Conservation (phyloP, 2,888 invertebrate species). For the Amblyjoppa fuscipennis region DNA sequence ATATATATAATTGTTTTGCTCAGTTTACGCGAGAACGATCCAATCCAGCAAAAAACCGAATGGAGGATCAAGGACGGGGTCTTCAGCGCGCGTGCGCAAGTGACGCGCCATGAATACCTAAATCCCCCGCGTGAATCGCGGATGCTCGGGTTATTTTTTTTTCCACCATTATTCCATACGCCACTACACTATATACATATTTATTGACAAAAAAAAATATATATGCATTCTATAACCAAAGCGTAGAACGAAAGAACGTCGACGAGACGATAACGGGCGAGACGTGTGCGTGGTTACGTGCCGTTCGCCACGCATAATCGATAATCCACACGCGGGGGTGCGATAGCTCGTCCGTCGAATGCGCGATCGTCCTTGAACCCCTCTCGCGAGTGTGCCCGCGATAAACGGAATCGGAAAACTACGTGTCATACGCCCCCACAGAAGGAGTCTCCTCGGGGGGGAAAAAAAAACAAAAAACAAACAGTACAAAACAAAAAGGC, state of each 20-base stretch:
- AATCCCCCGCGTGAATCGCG: slow-evolving; percentile 6
- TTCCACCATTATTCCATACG: not conserved
- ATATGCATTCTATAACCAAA: slow-evolving; percentile 15
- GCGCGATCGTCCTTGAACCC: slow-evolving; percentile 67
- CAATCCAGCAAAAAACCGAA: slow-evolving; percentile 3
- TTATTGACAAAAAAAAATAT: not conserved
- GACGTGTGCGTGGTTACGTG: slow-evolving; percentile 72
- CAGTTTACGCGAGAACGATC: not conserved
- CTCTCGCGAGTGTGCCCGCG: slow-evolving; percentile 35
- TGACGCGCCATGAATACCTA: slow-evolving; percentile 62
- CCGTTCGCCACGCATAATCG: slow-evolving; percentile 73
- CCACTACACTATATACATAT: slow-evolving; percentile 3
- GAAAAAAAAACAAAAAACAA: not conserved
- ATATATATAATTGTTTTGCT: not conserved
- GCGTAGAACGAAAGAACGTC: slow-evolving; percentile 40
- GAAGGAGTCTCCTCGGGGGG: not conserved
- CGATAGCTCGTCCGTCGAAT: slow-evolving; percentile 23
- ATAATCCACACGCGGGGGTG: slow-evolving; percentile 66
- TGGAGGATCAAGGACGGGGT: slow-evolving; percentile 9
- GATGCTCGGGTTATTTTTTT: not conserved
- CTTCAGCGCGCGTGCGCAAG: slow-evolving; percentile 17
- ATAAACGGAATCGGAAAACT: slow-evolving; percentile 47
- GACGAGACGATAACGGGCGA: slow-evolving; percentile 65
- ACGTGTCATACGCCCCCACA: slow-evolving; percentile 18
- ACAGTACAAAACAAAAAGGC: slow-evolving; percentile 8